Base-by-base conservation (phyloP, 2,113 vertebrate genomes). In the Cettia cetti region DNA sequence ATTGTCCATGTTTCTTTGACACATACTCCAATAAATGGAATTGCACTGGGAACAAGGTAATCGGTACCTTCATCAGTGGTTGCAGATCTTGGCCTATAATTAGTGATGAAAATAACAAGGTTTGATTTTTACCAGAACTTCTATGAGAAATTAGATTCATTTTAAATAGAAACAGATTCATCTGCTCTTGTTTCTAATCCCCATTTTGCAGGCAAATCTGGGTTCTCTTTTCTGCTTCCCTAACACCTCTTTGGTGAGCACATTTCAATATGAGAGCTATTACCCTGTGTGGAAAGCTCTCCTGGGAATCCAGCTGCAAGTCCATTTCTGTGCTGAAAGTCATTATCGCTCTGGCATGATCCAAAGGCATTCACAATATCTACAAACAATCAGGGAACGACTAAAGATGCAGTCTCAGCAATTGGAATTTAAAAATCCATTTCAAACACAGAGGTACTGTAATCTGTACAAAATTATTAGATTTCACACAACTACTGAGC, bases 381-480 rank as follows among this genome's bases (percentile, higher is more conserved):
- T 96, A 49, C 57, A 96, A 96, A 94, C 65, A 90, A 96, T 95
- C 82, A 92, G 85, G 44, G 31, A 91, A 71, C 63, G 91, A 39
- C 45, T 83, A 59, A 96, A 92, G 60, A 88, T 66, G 81, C 44
- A 82, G 31, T 60, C 92, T 40, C 72, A 92, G 88, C 79, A 60
- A 72, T 0, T 90, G 92, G 84, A 91, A 96, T 92, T 91, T 95
- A 89, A 97, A 97, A 97, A 92, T 71, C 87, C 54, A 94, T 97
- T 97, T 97, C 80, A 76, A 96, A 94, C 61, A 94, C 65, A 89
- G 88, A 95, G 77, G 72, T 69, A 83, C 93, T 75, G 66, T 92
- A 96, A 97, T 95, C 66, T 85, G 74, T 95, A 72, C 45, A 95
- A 96, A 97, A 97, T 86, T 40, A 97, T 97, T 96, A 94, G 59